Conservation (phyloP, 2,888 invertebrate genomes). For the Euclidia mi region DNA sequence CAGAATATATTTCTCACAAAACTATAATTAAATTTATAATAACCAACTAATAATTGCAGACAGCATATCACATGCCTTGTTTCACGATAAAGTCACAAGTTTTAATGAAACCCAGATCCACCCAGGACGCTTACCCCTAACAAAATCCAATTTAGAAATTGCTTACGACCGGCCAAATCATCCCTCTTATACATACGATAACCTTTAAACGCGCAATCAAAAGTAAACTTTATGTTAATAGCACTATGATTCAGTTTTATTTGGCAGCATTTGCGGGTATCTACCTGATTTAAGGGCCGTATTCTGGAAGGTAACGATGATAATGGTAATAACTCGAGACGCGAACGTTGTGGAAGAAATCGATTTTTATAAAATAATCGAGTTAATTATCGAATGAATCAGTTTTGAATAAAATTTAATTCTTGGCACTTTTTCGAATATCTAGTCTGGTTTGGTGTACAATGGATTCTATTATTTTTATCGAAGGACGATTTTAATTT, state of each 20-base stretch:
- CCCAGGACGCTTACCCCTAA: conserved; percentile 55
- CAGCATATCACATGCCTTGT: conserved; percentile 36
- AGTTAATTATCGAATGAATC: conserved; percentile 22
- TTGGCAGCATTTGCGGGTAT: conserved; percentile 24
- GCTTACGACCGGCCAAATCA: conserved; percentile 74
- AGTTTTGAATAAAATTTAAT: conserved; percentile 23
- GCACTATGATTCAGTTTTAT: conserved; percentile 54
- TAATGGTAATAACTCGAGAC: conserved; percentile 57
- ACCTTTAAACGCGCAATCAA: conserved; percentile 46
- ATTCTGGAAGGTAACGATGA: conserved; percentile 58
- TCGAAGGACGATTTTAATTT: too few species aligned
- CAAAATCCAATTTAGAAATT: conserved; percentile 78
- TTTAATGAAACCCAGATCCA: conserved; percentile 65
- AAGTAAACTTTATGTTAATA: conserved; percentile 57
- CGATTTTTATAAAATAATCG: conserved; percentile 24
- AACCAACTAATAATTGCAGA: conserved; percentile 43
- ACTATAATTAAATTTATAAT: conserved; percentile 51
- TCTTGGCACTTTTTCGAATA: conserved; percentile 11
- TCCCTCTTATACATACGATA: conserved; percentile 60
- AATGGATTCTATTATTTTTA: background rate
- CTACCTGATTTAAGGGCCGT: conserved; percentile 53
- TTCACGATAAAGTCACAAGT: conserved; percentile 55
- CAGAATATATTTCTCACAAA: conserved; percentile 33
- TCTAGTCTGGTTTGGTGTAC: background rate
- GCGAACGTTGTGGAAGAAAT: conserved; percentile 28